Percentiles rank a stretch among this genome's conserved stretches.
These are phyloP conservation scores for Agapornis roseicollis DNA, from an alignment of 2,113 vertebrate genomes.

Conservation along the genomic window DNA sequence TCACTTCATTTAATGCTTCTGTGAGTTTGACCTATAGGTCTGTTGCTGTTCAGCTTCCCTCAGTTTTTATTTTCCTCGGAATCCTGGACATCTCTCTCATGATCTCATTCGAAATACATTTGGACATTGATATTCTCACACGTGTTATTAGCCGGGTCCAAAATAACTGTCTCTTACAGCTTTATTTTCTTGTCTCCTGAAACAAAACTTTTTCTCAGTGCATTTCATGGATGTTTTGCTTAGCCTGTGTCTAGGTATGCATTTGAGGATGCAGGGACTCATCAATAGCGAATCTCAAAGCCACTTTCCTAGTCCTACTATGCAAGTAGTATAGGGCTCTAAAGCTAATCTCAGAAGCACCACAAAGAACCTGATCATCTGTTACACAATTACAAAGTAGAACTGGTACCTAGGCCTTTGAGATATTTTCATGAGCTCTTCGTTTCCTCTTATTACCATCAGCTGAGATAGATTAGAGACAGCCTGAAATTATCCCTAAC, in stretches of 20 bases:
- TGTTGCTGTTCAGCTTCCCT: constrained; percentile 6
- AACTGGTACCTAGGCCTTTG: not conserved
- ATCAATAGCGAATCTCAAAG: not conserved
- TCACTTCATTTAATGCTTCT: not conserved
- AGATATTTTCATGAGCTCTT: not conserved
- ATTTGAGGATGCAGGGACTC: not conserved
- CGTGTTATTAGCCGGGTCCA: not conserved
- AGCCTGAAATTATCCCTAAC: not conserved
- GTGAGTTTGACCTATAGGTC: not conserved
- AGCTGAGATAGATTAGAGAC: not conserved
- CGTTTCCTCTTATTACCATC: not conserved
- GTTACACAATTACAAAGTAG: not conserved
- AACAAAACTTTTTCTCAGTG: not conserved
- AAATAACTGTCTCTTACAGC: not conserved
- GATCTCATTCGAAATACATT: not conserved
- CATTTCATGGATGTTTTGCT: not conserved
- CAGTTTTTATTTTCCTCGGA: not conserved
- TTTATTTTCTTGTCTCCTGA: not conserved
- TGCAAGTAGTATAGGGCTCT: not conserved
- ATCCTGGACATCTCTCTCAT: not conserved
- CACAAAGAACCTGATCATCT: not conserved
- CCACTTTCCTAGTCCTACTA: not conserved
- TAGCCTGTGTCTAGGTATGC: not conserved
- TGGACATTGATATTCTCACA: not conserved
- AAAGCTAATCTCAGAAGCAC: not conserved